Percentiles rank a stretch among this genome's conserved stretches.
phyloP scores from a whole-genome alignment of 1,140 invertebrate genomes.

The Thaumatotibia leucotreta region DNA sequence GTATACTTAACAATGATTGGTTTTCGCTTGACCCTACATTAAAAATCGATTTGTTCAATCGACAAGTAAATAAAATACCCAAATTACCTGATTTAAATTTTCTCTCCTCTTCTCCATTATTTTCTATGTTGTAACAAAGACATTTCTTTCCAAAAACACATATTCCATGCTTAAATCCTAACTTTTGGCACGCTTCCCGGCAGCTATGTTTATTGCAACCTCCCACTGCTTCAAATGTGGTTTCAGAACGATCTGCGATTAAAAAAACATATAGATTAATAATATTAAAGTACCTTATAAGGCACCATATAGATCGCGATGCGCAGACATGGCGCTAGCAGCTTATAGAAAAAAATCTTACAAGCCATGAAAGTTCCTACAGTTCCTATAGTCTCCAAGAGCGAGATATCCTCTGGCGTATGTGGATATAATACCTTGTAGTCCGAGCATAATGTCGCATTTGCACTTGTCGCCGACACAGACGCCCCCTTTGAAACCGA shows the following conservation, averaged over 20 bases:
- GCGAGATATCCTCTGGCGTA: no score
- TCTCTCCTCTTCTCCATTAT: background rate
- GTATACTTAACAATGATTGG: no score
- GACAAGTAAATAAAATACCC: background rate
- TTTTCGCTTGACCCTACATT: no score
- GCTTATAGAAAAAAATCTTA: no score
- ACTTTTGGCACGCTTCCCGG: background rate
- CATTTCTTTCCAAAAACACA: background rate
- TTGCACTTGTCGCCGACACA: conserved; percentile 29
- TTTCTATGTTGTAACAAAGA: background rate
- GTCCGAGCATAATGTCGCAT: background rate
- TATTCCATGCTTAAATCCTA: background rate
- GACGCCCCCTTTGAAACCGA: conserved; percentile 30
- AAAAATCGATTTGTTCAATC: no score
- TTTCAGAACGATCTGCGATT: background rate
- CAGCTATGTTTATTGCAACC: background rate
- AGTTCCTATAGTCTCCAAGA: no score
- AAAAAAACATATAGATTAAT: background rate
- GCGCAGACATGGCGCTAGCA: no score
- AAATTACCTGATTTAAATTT: background rate
- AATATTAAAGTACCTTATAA: background rate
- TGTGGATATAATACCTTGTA: no score
- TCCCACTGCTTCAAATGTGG: background rate
- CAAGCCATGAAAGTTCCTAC: no score
- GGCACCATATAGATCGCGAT: no score